Conservation (phyloP, 2,888 invertebrate species). For the Carcina quercana region DNA sequence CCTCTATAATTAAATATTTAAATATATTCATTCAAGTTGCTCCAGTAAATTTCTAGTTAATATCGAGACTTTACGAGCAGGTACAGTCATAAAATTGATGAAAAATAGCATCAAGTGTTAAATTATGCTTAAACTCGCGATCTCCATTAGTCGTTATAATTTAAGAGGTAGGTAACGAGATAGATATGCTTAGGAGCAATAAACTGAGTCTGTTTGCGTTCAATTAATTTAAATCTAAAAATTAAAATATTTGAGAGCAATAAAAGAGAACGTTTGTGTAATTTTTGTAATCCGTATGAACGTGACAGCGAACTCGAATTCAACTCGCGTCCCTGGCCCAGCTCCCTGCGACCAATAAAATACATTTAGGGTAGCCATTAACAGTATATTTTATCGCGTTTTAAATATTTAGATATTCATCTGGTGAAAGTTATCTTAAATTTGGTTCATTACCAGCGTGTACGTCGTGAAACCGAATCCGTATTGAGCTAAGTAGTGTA, state of each 20-base stretch:
- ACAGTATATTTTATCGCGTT: constrained; percentile 69
- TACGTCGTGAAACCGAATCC: constrained; percentile 52
- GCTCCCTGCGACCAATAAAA: constrained; percentile 55
- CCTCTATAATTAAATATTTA: constrained; percentile 4
- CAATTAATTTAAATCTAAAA: constrained; percentile 64
- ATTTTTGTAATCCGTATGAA: constrained; percentile 60
- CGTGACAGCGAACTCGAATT: constrained; percentile 27
- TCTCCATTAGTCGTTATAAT: constrained; percentile 38
- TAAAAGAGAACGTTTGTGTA: constrained; percentile 57
- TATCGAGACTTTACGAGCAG: constrained; percentile 31
- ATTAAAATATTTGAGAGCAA: constrained; percentile 45
- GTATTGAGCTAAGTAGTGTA: constrained; percentile 19
- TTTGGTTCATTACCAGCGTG: constrained; percentile 52
- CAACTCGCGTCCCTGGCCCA: constrained; percentile 31
- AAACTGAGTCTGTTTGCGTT: constrained; percentile 57
- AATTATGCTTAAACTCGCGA: constrained; percentile 44
- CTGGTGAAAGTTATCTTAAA: constrained; percentile 65
- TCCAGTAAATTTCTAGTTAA: constrained; percentile 12
- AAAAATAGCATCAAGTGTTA: constrained; percentile 42
- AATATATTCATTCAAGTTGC: constrained; percentile 6
- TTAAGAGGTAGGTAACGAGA: constrained; percentile 35
- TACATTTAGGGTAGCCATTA: constrained; percentile 58
- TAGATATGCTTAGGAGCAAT: constrained; percentile 40
- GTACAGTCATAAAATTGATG: constrained; percentile 39
- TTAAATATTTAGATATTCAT: constrained; percentile 70